Conservation (phyloP, 2,888 invertebrate species). For the Andrena marginata region DNA sequence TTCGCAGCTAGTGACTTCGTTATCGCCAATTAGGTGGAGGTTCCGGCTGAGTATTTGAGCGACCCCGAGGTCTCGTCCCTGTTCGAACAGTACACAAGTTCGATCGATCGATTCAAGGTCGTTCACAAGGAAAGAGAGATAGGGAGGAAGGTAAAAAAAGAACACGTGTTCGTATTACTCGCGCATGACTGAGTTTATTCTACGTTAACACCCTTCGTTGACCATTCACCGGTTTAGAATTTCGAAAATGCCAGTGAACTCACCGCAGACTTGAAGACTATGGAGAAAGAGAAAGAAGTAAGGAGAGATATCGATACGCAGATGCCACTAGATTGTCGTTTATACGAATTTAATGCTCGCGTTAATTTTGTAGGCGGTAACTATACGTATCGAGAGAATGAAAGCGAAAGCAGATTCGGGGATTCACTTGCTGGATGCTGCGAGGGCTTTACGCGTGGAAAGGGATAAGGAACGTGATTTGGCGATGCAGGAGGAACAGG, state of each 20-base stretch:
- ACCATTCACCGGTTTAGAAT: constrained; percentile 76
- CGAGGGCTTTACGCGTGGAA: constrained; percentile 86
- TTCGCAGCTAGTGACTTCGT: background rate
- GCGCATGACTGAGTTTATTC: background rate
- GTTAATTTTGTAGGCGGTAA: constrained; percentile 59
- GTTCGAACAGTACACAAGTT: constrained; percentile 90
- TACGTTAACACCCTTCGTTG: too few species aligned
- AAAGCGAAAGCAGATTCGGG: constrained; percentile 76
- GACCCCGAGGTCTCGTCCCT: constrained; percentile 91
- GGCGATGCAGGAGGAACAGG: constrained; percentile 87
- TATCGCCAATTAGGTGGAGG: constrained; percentile 87
- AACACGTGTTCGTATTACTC: background rate
- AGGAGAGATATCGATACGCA: background rate
- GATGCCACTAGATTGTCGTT: background rate
- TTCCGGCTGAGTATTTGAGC: constrained; percentile 90
- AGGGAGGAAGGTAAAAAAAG: constrained; percentile 77
- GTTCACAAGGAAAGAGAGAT: constrained; percentile 90
- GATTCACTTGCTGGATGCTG: constrained; percentile 78
- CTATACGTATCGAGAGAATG: constrained; percentile 78
- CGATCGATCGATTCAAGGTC: constrained; percentile 93
- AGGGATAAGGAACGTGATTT: constrained; percentile 87
- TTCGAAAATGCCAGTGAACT: constrained; percentile 92
- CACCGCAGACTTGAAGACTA: constrained; percentile 93
- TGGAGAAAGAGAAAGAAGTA: constrained; percentile 91
- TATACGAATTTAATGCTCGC: background rate